These are phyloP conservation scores for Zaprionus africanus DNA, from an alignment of 1,140 invertebrate species.

Conservation along the genomic window DNA sequence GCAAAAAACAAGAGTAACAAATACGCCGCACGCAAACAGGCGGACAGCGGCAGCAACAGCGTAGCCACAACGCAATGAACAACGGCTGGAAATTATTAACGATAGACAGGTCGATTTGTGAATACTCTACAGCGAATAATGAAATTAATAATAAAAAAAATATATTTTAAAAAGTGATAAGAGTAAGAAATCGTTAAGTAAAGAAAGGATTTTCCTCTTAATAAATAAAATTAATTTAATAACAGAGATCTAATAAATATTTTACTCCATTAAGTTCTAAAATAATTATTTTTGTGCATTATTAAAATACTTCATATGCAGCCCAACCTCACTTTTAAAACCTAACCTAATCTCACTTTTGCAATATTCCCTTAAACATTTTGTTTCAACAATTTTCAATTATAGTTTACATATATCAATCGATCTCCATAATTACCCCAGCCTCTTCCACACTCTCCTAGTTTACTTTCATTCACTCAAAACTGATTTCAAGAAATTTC, in stretches of 20 bases:
- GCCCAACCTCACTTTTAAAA: no score
- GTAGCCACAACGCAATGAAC: conserved; percentile 18
- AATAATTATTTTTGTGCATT: no score
- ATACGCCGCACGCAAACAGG: conserved; percentile 64
- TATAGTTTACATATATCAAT: not conserved
- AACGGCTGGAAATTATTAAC: not conserved
- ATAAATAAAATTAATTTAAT: no score
- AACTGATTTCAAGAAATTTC: conserved; percentile 5
- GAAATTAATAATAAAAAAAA: not conserved
- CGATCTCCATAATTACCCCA: not conserved
- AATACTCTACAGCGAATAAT: not conserved
- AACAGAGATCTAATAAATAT: no score
- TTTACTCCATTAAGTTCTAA: no score
- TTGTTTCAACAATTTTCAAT: not conserved
- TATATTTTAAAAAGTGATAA: not conserved
- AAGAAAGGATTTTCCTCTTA: no score
- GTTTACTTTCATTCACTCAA: not conserved
- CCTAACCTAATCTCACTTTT: not conserved
- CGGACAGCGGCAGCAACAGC: conserved; percentile 54
- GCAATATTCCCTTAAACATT: not conserved
- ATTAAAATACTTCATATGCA: not conserved
- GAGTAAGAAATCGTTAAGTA: no score
- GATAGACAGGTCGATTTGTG: not conserved
- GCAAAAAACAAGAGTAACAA: conserved; percentile 57
- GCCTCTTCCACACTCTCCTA: not conserved